Evolutionary conservation across 2,888 invertebrate species (phyloP), one percentile per base, ranked within the genome.

Genomic region (Rhyacophila evoluta): DNA sequence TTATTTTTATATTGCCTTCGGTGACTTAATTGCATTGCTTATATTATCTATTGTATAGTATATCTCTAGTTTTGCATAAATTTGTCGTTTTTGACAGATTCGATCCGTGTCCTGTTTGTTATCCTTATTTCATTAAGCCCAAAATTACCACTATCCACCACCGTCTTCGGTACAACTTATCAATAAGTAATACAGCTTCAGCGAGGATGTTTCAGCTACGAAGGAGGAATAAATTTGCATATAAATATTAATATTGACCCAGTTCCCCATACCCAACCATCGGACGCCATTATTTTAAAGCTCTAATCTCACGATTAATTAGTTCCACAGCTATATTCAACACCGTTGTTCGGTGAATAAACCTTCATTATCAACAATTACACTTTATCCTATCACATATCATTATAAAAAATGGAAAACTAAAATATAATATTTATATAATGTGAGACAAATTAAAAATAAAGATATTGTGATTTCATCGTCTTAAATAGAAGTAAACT

Each of bases 221-320:
- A 19, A 19, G 55, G 55, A 55, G 55, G 55, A 69, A 29, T 74
- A 74, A 41, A 74, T 74, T 74, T 74, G 19, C 74, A 41, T 41
- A 74, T 28, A 74, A 74, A 74, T 74, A 74, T 38, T 74, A 41
- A 38, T 29, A 55, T 29, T 41, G 74, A 41, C 74, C 74, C 74
- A 74, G 27, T 55, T 74, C 19, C 55, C 19, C 28, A 11, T 15
- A 28, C 29, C 15, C 55, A 41, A 36, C 1, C 41, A n/a, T n/a
- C 19, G 41, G 28, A 27, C 68, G 69, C 75, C 69, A 75, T 75
- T 2, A 75, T 75, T n/a, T 67, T 55, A 55, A 55, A 55, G 55
- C 19, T 8, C 19, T 55, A 55, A 19, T 55, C 55, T 55, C 55
- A 55, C 55, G 55, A 25, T 55, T 55, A 55, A 55, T 55, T 55